Evolutionary conservation across 2,113 vertebrate species (phyloP), one percentile per base, ranked within the genome.

Genomic region (Amphiprion percula): DNA sequence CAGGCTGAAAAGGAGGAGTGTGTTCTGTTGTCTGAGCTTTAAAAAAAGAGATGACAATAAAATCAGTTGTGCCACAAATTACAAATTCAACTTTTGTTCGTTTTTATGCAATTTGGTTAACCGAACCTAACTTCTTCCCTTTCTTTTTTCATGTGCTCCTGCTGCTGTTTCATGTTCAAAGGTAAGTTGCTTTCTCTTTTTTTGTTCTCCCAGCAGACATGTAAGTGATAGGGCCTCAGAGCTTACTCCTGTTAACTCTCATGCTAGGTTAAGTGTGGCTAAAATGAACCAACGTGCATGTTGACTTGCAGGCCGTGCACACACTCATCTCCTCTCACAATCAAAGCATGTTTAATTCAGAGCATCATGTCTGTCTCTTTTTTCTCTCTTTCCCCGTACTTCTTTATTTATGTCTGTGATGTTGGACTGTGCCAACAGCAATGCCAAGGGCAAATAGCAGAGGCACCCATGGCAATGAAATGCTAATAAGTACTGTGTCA

Each of bases 381-480:
- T 53, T 46, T 26, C 26, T 28, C 39, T 66, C 26, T 67, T 69
- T 30, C 23, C 30, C 39, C 14, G 39, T 30, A 44, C 41, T 83
- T 61, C 74, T 87, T 83, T 82, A 83, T 88, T 78, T 78, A 65
- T 85, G 72, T 90, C 72, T 88, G 77, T 92, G 89, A 89, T 75
- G 85, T 87, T 71, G 69, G 65, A 85, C 80, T 83, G 74, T 85
- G 91, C 92, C 92, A 86, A 79, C 68, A 91, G 89, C 90, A 62
- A 79, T 88, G 91, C 90, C 90, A 85, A 46, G 80, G 89, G 91
- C 91, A 79, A 94, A 87, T 74, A 82, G 86, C 80, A 83, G 64
- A 82, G 87, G 74, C 85, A 90, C 69, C 87, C 78, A 71, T 86
- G 86, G 87, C 89, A 90, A 85, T 89, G 80, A 90, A 91, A 88